Conservation (phyloP, 2,888 invertebrate species). For the Parnassius orleans region DNA sequence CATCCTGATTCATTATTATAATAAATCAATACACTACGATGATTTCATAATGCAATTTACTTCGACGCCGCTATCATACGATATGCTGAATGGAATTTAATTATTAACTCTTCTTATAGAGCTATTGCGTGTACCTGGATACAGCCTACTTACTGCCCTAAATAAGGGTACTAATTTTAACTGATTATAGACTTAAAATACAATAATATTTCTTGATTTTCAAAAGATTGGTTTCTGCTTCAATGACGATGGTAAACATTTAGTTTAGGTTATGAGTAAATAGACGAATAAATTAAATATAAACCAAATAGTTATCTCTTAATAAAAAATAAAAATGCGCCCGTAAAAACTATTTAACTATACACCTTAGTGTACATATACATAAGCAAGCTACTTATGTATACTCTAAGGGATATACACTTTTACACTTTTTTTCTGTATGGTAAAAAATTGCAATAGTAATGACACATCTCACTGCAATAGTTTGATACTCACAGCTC, state of each 20-base stretch:
- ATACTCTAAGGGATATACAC: neutral
- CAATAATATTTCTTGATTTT: no score
- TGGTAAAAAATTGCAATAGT: neutral
- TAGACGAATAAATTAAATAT: no score
- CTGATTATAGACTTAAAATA: no score
- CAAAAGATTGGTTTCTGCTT: no score
- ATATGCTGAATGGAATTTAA: slow-evolving; percentile 1
- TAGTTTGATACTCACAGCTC: slow-evolving; percentile 87
- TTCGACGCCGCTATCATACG: neutral
- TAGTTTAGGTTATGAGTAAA: no score
- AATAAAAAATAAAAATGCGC: no score
- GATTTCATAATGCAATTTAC: slow-evolving; percentile 18
- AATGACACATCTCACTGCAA: neutral
- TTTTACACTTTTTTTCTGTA: neutral
- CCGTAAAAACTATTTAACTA: no score
- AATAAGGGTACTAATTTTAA: no score
- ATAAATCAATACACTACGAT: slow-evolving; percentile 23
- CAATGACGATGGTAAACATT: no score
- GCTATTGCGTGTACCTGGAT: neutral
- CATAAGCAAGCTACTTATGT: neutral
- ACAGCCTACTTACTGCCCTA: neutral
- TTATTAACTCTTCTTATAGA: neutral
- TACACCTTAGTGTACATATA: neutral
- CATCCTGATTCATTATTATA: slow-evolving; percentile 24
- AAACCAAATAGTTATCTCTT: no score